Evolutionary conservation across 2,113 vertebrate species (phyloP).

Genomic region (Haemorhous mexicanus): DNA sequence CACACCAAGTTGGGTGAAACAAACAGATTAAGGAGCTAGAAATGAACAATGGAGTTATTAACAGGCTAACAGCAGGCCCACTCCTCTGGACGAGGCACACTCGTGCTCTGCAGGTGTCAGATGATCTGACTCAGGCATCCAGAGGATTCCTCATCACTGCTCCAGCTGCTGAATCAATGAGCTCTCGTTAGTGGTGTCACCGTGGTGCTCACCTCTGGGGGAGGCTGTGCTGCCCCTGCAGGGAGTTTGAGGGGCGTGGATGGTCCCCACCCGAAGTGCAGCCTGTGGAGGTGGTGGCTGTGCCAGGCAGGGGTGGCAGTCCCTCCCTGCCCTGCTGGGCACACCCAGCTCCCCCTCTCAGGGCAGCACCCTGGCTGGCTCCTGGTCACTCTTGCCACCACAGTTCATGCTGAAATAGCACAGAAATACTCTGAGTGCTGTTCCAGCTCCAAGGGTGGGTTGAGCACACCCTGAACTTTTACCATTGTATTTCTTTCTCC

Average conservation of each 20-base stretch:
- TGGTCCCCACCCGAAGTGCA: neutral
- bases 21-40: slow-evolving; percentile 36
- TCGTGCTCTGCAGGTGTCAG: slow-evolving; percentile 43
- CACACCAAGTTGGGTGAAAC: neutral
- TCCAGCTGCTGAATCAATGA: slow-evolving; percentile 61
- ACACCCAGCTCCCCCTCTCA: neutral
- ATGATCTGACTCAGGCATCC: slow-evolving; percentile 47
- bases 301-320: neutral
- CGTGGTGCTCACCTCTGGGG: neutral
- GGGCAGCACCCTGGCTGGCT: neutral
- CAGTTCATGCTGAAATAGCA: neutral
- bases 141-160: slow-evolving; percentile 40
- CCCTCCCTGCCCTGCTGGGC: neutral
- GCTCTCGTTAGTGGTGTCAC: neutral
- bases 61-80: slow-evolving; percentile 19
- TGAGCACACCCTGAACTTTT: neutral
- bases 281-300: neutral
- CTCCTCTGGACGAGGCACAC: slow-evolving; percentile 14
- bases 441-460: neutral
- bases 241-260: neutral
- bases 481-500: neutral
- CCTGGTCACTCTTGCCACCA: neutral
- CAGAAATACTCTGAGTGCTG: neutral
- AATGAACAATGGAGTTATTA: slow-evolving; percentile 46
- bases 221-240: neutral